Percentiles rank a stretch among this genome's conserved stretches.
Conservation (phyloP, 1,140 invertebrate genomes). For the Heliconius nattereri region DNA sequence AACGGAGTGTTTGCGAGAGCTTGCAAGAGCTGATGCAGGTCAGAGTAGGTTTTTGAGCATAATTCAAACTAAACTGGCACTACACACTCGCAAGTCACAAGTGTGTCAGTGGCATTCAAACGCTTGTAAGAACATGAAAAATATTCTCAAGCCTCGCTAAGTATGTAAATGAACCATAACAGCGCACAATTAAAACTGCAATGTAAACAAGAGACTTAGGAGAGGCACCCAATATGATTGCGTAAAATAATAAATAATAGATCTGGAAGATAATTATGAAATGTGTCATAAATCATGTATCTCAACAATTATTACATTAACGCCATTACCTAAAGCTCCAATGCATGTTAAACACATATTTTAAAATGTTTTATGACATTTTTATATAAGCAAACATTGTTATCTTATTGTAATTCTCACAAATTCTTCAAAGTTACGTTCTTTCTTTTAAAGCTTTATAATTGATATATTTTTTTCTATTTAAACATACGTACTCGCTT, state of each 20-base stretch:
- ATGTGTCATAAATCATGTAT: background rate
- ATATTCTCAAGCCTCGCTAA: no score
- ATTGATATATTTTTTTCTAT: background rate
- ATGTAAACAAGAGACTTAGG: conserved; percentile 1
- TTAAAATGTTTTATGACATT: conserved; percentile 2
- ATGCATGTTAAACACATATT: background rate
- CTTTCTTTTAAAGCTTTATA: conserved; percentile 1
- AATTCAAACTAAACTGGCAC: no score
- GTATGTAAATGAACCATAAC: background rate
- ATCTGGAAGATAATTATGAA: background rate
- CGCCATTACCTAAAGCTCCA: background rate
- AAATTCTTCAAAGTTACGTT: background rate
- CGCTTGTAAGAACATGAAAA: no score
- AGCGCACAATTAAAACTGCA: conserved; percentile 3
- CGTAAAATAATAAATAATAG: background rate
- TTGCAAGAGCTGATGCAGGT: no score
- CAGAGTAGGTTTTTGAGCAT: no score
- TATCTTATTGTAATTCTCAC: conserved; percentile 13
- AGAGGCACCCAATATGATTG: background rate
- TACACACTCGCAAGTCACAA: no score
- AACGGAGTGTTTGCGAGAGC: no score
- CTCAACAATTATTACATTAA: background rate
- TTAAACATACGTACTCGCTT: conserved; percentile 5
- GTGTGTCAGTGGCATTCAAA: no score
- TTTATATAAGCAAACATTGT: conserved; percentile 16